phyloP scores from a whole-genome alignment of 2,797 vertebrate species.

The Chaunax sp. region DNA sequence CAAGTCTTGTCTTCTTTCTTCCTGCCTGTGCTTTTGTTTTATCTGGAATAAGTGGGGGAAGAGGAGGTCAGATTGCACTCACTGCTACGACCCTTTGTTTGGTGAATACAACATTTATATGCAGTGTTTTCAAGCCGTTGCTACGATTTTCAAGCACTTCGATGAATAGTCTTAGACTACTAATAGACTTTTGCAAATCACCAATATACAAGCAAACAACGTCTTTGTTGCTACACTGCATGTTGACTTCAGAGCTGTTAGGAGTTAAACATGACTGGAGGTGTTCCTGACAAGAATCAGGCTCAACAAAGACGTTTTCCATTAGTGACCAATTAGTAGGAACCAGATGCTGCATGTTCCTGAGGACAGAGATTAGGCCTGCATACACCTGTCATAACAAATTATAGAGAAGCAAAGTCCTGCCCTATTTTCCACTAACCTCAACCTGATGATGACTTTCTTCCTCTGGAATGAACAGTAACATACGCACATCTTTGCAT shows the following conservation, averaged over 20 bases:
- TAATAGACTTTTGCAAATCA: conserved; percentile 11
- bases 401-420: conserved; percentile 52
- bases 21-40: conserved; percentile 59
- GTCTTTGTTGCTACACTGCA: not conserved
- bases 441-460: not conserved
- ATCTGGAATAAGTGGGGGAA: conserved; percentile 36
- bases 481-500: not conserved
- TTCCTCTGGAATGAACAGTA: not conserved
- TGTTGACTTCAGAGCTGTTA: conserved; percentile 40
- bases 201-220: not conserved
- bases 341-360: conserved; percentile 68
- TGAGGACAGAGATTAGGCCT: conserved; percentile 60
- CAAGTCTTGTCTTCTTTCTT: conserved; percentile 40
- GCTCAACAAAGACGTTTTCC: conserved; percentile 62
- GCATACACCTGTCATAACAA: conserved; percentile 76
- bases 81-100: conserved; percentile 43
- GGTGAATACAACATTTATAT: conserved; percentile 25
- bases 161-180: not conserved
- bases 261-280: conserved; percentile 57
- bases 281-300: conserved; percentile 69
- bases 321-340: conserved; percentile 76
- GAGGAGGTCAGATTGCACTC: conserved; percentile 21
- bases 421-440: conserved; percentile 12
- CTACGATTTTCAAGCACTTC: conserved; percentile 17
- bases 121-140: conserved; percentile 16